phyloP scores from a whole-genome alignment of 2,797 vertebrate genomes.

The Selene dorsalis region DNA sequence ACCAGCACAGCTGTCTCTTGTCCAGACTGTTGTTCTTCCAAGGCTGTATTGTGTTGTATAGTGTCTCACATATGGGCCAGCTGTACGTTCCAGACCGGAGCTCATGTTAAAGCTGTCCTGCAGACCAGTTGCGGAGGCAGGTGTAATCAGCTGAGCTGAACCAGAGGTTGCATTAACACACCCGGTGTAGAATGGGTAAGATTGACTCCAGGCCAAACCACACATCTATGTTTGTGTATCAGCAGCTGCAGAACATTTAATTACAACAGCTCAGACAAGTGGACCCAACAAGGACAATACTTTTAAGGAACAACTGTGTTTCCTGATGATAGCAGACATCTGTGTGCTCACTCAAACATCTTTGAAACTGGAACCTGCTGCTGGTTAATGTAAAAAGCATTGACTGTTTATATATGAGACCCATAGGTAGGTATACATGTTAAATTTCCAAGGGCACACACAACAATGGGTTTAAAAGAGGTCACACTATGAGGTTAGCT shows the following conservation, averaged over 20 bases:
- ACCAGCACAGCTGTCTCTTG: conserved; percentile 21
- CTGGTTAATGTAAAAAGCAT: not conserved
- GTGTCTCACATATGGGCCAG: conserved; percentile 3
- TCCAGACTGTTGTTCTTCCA: conserved; percentile 18
- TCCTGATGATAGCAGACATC: not conserved
- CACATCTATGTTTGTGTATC: not conserved
- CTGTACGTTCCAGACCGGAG: conserved; percentile 8
- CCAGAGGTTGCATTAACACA: not conserved
- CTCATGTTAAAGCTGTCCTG: not conserved
- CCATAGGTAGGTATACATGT: not conserved
- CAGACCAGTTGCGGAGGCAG: conserved; percentile 1
- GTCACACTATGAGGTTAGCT: too few species aligned
- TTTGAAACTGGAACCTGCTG: not conserved
- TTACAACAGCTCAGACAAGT: not conserved
- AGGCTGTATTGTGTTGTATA: not conserved
- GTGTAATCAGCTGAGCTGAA: conserved; percentile 9
- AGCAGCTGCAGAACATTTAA: not conserved
- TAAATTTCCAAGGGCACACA: not conserved
- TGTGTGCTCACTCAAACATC: not conserved
- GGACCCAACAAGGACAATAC: not conserved
- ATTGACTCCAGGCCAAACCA: conserved; percentile 8
- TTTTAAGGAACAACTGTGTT: not conserved
- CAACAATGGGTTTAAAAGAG: too few species aligned
- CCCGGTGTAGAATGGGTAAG: not conserved
- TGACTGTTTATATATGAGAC: not conserved